phyloP scores from a whole-genome alignment of 2,888 invertebrate species.

The Hyppa rectilinea region DNA sequence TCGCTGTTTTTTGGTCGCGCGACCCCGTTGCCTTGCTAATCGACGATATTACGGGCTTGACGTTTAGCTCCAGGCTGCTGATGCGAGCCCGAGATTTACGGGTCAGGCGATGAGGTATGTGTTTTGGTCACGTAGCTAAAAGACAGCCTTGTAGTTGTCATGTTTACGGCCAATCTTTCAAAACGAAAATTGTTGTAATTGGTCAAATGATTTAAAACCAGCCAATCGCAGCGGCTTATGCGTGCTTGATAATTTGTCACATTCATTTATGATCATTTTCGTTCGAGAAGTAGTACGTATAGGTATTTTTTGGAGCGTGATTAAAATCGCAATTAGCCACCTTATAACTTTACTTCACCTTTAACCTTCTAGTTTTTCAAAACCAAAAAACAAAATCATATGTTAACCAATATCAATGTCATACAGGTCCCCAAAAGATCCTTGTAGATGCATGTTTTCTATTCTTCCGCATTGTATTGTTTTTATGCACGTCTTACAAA shows the following conservation, averaged over 20 bases:
- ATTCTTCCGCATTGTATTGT: not conserved
- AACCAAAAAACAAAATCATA: too few relatives aligned
- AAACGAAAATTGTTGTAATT: too few relatives aligned
- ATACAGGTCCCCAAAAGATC: not conserved
- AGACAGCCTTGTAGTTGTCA: not conserved
- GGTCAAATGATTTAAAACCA: too few relatives aligned
- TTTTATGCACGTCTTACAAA: not conserved
- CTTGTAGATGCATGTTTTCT: not conserved
- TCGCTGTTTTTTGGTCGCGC: conserved; percentile 74
- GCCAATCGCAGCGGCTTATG: too few relatives aligned
- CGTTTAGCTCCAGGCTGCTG: conserved; percentile 65
- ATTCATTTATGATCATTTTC: too few relatives aligned
- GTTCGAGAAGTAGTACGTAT: too few relatives aligned
- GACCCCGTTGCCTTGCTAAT: conserved; percentile 75
- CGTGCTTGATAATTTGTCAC: too few relatives aligned
- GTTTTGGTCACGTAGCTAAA: conserved; percentile 7
- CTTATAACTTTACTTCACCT: too few relatives aligned
- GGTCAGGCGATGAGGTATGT: conserved; percentile 31
- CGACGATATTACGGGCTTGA: conserved; percentile 76
- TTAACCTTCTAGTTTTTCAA: too few relatives aligned
- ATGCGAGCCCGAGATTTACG: conserved; percentile 64
- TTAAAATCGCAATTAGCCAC: too few relatives aligned
- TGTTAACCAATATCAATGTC: not conserved
- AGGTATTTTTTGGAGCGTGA: too few relatives aligned
- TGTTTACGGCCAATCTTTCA: not conserved